Percentiles rank a stretch among this genome's conserved stretches.
Evolutionary conservation across 2,888 invertebrate species (phyloP).

Genomic region (Drosophila peninsularis): DNA sequence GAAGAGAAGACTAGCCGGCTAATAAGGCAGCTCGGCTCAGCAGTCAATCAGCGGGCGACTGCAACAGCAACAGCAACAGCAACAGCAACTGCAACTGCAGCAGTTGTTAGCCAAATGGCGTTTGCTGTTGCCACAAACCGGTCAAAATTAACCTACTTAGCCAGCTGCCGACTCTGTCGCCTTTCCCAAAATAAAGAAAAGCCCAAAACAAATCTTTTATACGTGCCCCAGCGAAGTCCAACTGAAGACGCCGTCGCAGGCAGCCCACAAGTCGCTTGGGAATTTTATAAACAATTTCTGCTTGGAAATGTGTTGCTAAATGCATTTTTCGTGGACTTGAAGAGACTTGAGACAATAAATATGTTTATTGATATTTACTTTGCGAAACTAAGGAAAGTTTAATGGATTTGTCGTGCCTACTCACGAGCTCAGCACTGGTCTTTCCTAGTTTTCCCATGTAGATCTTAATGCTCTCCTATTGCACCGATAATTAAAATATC

Average conservation of each 20-base stretch:
- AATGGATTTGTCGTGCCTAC: not conserved
- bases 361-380: not conserved
- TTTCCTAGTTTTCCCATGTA: not conserved
- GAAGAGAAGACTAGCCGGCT: constrained; percentile 41
- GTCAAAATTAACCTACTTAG: constrained; percentile 82
- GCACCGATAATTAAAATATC: constrained; percentile 6
- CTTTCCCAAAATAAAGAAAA: constrained; percentile 28
- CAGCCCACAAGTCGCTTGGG: no score
- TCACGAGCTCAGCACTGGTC: not conserved
- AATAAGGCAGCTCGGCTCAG: constrained; percentile 59
- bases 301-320: not conserved
- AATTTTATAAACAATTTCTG: constrained; percentile 28
- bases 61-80: constrained; percentile 7
- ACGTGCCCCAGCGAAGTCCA: constrained; percentile 53
- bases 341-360: no score
- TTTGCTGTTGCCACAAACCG: constrained; percentile 68
- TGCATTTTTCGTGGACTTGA: constrained; percentile 35
- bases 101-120: constrained; percentile 64
- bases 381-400: not conserved
- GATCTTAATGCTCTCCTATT: not conserved
- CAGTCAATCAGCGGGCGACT: constrained; percentile 65
- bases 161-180: constrained; percentile 49
- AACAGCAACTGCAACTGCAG: constrained; percentile 17
- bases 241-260: constrained; percentile 33
- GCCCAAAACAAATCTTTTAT: constrained; percentile 57